These are phyloP conservation scores for Spermophilus dauricus DNA, from an alignment of 2,113 vertebrate species.

Conservation along the genomic window DNA sequence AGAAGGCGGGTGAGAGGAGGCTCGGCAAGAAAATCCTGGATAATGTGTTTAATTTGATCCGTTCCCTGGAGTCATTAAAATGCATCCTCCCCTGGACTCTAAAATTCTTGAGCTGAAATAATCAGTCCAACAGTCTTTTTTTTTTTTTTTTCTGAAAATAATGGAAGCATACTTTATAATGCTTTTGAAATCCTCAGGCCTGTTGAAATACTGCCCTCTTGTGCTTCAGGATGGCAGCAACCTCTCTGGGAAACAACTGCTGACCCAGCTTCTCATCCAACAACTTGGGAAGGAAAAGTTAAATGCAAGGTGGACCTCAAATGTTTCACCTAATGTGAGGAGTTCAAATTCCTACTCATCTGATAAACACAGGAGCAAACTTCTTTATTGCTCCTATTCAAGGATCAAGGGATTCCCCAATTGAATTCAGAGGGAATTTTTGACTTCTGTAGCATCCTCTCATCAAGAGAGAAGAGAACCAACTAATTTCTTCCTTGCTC, in stretches of 20 bases:
- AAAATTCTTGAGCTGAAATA: constrained; percentile 83
- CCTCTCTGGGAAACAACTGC: neutral
- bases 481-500: neutral
- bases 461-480: neutral
- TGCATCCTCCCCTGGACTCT: constrained; percentile 76
- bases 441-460: neutral
- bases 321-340: neutral
- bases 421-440: neutral
- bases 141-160: constrained; percentile 35
- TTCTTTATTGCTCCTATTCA: neutral
- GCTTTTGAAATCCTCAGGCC: neutral
- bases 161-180: neutral
- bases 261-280: neutral
- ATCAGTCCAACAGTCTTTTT: constrained; percentile 74
- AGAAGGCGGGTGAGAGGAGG: constrained; percentile 75
- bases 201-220: constrained; percentile 89
- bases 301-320: neutral
- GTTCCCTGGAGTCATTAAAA: constrained; percentile 85
- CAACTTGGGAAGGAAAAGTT: neutral
- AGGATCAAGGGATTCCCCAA: neutral
- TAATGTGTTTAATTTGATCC: constrained; percentile 86
- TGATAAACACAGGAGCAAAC: neutral
- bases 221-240: constrained; percentile 72
- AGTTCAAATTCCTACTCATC: neutral
- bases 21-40: constrained; percentile 79